These are phyloP conservation scores for Oryzias curvinotus DNA, from an alignment of 2,113 vertebrate genomes.

Conservation along the genomic window DNA sequence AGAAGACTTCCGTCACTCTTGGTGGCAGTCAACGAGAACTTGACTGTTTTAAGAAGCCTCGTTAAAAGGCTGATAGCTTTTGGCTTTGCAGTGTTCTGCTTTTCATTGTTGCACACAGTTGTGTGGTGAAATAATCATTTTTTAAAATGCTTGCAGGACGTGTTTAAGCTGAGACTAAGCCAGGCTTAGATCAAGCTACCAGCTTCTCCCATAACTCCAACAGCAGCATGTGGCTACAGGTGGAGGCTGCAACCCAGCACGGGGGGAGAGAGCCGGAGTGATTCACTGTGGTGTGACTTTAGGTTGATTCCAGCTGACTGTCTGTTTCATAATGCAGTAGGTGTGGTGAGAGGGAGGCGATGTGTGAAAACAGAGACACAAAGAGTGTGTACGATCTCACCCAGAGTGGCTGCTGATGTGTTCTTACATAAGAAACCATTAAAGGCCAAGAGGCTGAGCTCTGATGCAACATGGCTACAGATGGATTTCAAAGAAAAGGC, in stretches of 20 bases:
- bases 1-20: slow-evolving; percentile 28
- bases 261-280: slow-evolving; percentile 26
- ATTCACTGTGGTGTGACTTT: slow-evolving; percentile 27
- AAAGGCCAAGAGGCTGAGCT: slow-evolving; percentile 32
- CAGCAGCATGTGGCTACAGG: slow-evolving; percentile 4
- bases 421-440: slow-evolving; percentile 39
- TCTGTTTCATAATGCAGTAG: slow-evolving; percentile 29
- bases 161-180: background rate
- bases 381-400: slow-evolving; percentile 27
- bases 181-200: background rate
- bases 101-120: background rate
- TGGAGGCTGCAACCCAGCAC: slow-evolving; percentile 8
- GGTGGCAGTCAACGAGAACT: slow-evolving; percentile 39
- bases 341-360: slow-evolving; percentile 9
- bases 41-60: background rate
- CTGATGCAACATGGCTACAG: slow-evolving; percentile 36
- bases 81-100: background rate
- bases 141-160: background rate
- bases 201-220: background rate
- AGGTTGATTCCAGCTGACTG: slow-evolving; percentile 34
- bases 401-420: slow-evolving; percentile 36
- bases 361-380: background rate
- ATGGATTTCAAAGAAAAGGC: background rate
- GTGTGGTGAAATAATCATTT: too few relatives aligned
- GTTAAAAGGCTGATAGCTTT: background rate